phyloP scores from a whole-genome alignment of 2,888 invertebrate genomes.

The Osmoderma eremita region DNA sequence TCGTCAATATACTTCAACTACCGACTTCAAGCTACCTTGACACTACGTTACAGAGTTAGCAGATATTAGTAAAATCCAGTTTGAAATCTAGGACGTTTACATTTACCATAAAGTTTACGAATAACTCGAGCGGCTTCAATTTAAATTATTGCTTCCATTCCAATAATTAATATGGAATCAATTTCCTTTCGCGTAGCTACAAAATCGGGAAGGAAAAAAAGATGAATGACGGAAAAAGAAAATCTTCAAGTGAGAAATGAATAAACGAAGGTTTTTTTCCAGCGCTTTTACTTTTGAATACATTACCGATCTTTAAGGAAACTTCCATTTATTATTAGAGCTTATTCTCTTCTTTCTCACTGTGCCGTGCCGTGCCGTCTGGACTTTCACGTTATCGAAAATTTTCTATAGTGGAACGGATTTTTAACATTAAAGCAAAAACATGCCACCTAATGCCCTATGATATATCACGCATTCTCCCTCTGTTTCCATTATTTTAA shows the following conservation, averaged over 20 bases:
- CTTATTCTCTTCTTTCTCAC: slow-evolving; percentile 28
- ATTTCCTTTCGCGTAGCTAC: slow-evolving; percentile 8
- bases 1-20: too few species aligned
- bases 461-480: slow-evolving; percentile 17
- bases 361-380: slow-evolving; percentile 1
- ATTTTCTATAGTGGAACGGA: slow-evolving; percentile 19
- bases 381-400: slow-evolving; percentile 1
- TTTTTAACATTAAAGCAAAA: slow-evolving; percentile 11
- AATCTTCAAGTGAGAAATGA: slow-evolving; percentile 6
- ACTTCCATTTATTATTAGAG: slow-evolving; percentile 40
- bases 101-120: slow-evolving; percentile 1
- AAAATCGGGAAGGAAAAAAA: background rate
- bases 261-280: background rate
- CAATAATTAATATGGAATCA: slow-evolving; percentile 25
- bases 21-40: too few species aligned
- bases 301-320: slow-evolving; percentile 29
- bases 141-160: slow-evolving; percentile 24
- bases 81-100: background rate
- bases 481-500: slow-evolving; percentile 16
- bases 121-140: background rate
- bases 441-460: background rate
- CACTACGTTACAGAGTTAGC: too few species aligned
- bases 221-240: slow-evolving; percentile 7
- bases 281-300: slow-evolving; percentile 34
- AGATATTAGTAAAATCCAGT: background rate